Evolutionary conservation across 30 jellyfish, hydroid and myxozoan species (phyloP), one percentile per base, ranked within the genome.

Genomic region (Pseudorhiza aurosa): DNA sequence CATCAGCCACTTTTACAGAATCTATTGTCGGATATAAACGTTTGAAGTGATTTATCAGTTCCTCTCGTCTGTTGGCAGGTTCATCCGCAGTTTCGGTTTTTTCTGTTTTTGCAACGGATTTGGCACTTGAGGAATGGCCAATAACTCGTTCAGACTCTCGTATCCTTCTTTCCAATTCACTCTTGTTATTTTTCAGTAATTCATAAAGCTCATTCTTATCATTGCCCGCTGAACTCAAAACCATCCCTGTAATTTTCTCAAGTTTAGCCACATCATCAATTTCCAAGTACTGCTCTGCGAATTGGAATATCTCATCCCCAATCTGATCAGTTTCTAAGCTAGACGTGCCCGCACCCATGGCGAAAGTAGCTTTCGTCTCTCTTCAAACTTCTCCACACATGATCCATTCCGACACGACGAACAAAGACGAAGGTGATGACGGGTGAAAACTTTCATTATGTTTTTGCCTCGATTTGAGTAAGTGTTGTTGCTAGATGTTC

Each of bases 181-280:
- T 32, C 30, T 59, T 53, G 39, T 77, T 74, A 8, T 51, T 51
- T 60, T 22, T 22, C 7, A 77, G 45, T 36, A 77, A 31, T 1
- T 19, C 5, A 31, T 19, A 17, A 8, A 77, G 39, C 42, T 77
- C 82, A 19, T 77, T 56, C 14, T 47, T 10, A 64, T 33, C 55
- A 14, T 39, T 25, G 25, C 58, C 57, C 14, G 63, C 42, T 2
- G 87, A 74, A 31, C 56, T 46, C 8, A 77, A 29, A 25, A 77
- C 56, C 64, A 77, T 77, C 22, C 89, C 89, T 15, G 89, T 77
- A 1, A 77, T 50, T 49, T 42, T 68, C 49, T 77, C 89, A 2
- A 77, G 58, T 9, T 30, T 35, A 17, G 35, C 82, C 18, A 4
- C 32, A 51, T 77, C 89, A 24, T 40, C 75, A 46, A 43, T 46